phyloP scores from a whole-genome alignment of 92 coral and sea anemone species.

The Umimayanthus chanpuru region DNA sequence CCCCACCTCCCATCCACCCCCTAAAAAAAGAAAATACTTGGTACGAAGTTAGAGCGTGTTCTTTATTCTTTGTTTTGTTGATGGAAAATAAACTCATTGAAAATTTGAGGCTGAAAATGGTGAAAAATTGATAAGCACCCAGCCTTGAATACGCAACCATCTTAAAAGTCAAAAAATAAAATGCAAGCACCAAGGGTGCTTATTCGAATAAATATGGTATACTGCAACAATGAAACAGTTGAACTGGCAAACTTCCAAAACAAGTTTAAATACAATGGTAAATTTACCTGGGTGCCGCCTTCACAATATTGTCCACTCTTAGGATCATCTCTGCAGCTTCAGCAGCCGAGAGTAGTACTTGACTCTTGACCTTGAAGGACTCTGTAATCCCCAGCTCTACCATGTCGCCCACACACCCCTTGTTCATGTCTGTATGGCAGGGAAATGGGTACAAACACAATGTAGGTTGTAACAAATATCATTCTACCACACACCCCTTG shows the following conservation, averaged over 20 bases:
- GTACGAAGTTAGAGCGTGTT: no score
- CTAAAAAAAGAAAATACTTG: no score
- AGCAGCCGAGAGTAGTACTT: conserved; percentile 91
- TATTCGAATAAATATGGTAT: no score
- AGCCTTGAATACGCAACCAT: no score
- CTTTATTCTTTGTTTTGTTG: no score
- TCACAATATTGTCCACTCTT: conserved; percentile 95
- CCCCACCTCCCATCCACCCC: no score
- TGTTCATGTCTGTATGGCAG: conserved; percentile 73
- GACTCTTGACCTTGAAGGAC: conserved; percentile 93
- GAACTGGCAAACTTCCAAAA: neutral
- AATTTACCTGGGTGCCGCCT: conserved; percentile 94
- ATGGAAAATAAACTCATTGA: no score
- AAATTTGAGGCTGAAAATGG: no score
- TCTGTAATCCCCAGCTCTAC: conserved; percentile 94
- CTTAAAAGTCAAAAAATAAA: no score
- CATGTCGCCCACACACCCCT: conserved; percentile 93
- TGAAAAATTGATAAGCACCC: no score
- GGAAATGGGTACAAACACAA: neutral
- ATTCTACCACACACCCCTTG: conserved; percentile 62
- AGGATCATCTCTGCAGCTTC: conserved; percentile 99
- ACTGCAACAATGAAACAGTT: neutral
- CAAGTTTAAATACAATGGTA: neutral
- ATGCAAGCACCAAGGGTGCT: no score
- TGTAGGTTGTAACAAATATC: no score